Evolutionary conservation across 2,113 vertebrate genomes (phyloP).

Genomic region (Phaethornis superciliosus): DNA sequence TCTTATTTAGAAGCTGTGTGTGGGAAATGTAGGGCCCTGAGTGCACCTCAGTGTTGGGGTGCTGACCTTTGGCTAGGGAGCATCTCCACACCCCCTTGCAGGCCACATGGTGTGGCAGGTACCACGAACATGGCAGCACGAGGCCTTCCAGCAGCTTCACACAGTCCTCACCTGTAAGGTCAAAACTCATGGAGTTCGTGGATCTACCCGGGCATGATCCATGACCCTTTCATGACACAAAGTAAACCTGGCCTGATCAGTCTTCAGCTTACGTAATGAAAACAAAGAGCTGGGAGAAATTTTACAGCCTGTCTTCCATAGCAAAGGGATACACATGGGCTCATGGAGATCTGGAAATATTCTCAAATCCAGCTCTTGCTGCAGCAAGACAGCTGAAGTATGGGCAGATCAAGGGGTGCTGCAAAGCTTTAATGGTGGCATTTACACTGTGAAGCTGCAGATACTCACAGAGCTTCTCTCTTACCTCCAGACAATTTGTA

Average conservation of each 20-base stretch:
- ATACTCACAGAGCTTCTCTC: neutral
- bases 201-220: neutral
- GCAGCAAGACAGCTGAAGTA: neutral
- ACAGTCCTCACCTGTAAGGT: fast-evolving
- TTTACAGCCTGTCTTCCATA: neutral
- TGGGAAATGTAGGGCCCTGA: fast-evolving
- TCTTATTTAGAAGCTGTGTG: neutral
- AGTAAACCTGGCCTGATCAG: neutral
- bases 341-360: neutral
- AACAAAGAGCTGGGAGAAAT: neutral
- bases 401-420: neutral
- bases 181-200: fast-evolving
- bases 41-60: fast-evolving
- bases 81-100: fast-evolving
- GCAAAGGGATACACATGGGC: neutral
- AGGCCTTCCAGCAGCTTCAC: neutral
- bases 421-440: neutral
- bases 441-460: neutral
- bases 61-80: neutral
- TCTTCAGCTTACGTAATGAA: neutral
- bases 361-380: neutral
- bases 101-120: fast-evolving
- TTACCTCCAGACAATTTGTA: neutral
- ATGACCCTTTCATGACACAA: neutral
- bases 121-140: fast-evolving